Evolutionary conservation across 2,888 invertebrate species (phyloP).

Genomic region (Cyaniris semiargus): DNA sequence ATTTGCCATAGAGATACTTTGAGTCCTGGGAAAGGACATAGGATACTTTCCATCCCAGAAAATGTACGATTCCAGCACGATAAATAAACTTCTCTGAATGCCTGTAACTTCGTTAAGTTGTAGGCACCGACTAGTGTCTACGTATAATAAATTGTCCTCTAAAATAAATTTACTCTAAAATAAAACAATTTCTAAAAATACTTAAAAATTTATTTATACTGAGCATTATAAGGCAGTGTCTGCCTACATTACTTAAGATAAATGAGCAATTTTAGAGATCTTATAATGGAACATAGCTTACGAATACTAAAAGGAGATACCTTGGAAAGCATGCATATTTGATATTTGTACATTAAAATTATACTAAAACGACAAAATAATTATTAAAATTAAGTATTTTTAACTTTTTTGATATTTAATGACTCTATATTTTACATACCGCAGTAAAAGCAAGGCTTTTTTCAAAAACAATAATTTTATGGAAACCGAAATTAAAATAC

Average conservation of each 20-base stretch:
- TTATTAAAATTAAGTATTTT: background rate
- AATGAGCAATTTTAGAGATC: constrained; percentile 68
- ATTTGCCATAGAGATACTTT: no score
- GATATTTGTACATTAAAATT: constrained; percentile 60
- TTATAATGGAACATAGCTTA: constrained; percentile 62
- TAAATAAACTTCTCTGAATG: no score
- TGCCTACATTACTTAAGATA: constrained; percentile 50
- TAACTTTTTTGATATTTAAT: background rate
- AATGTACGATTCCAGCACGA: no score
- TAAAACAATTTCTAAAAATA: constrained; percentile 35
- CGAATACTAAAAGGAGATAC: constrained; percentile 65
- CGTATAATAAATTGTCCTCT: no score
- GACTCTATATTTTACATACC: background rate
- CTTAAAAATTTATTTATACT: constrained; percentile 46
- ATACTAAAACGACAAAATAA: constrained; percentile 36
- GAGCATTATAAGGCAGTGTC: constrained; percentile 58
- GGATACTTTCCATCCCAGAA: no score
- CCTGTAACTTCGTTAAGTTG: no score
- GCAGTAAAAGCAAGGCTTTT: background rate
- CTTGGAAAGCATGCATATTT: constrained; percentile 75
- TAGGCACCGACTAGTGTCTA: no score
- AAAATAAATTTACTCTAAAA: background rate
- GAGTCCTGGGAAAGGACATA: no score
- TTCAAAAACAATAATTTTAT: background rate
- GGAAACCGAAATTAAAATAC: no score